Base-by-base conservation (phyloP, 1,140 invertebrate genomes). In the Metopolophium dirhodum region DNA sequence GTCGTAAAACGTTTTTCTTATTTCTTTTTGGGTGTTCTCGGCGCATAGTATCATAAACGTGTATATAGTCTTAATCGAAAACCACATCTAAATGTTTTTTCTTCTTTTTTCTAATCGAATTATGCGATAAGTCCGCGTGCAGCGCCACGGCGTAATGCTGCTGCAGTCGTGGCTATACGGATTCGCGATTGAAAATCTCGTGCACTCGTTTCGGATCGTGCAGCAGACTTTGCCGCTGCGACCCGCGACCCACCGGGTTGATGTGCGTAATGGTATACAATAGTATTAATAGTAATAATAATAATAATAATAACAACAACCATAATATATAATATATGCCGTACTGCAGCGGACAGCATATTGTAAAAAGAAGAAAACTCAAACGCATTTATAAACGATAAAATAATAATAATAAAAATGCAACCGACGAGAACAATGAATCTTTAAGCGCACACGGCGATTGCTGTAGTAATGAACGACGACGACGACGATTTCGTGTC, bases 381-480 rank as follows among this genome's bases (percentile, higher is more conserved):
- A 30, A 41, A 82, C 22, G 68, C 45, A 83, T 82, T 83, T 91
- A 91, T 82, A 83, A 82, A 91, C 22, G n/a, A 91, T 51, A 49
- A 45, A 86, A 49, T 49, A 49, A 87, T 35, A 54, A 89, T 37
- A 89, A 30, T n/a, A 89, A 92, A 83, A 91, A 37, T 8, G 30
- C 61, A 54, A 85, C 30, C 35, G 35, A 85, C 20, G 26, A 93
- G 91, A 93, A 90, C 54, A 90, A 90, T 68, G 57, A 68, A 93
- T 83, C 47, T 35, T 83, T 37, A 35, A 85, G 41, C 45, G 68
- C 45, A 83, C 11, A 77, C 37, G 9, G 23, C 68, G 41, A 51
- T 20, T 82, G 26, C 35, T 23, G 51, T 93, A 93, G 51, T 93
- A 93, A 93, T 93, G 91, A 93, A 86, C 91, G 82, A 54, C 51